Evolutionary conservation across 2,888 invertebrate genomes (phyloP).

Genomic region (Crematogaster levior): DNA sequence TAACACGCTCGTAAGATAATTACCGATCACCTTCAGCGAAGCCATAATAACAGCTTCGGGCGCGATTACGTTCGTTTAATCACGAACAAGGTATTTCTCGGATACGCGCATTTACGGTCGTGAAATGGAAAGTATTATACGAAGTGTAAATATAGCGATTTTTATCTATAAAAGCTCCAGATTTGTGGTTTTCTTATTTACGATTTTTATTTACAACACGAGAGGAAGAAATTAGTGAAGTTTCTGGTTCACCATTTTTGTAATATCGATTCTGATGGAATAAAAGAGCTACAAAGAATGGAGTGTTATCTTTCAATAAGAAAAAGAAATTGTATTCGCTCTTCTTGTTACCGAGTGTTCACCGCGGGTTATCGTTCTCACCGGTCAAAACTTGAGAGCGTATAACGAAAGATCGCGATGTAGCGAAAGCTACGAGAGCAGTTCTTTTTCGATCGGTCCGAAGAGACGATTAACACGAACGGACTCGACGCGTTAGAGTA

Average conservation of each 20-base stretch:
- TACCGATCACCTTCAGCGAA: slow-evolving; percentile 31
- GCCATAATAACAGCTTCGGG: slow-evolving; percentile 45
- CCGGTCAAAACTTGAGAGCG: background rate
- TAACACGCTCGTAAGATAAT: slow-evolving; percentile 53
- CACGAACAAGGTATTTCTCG: slow-evolving; percentile 44
- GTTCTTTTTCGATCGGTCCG: slow-evolving; percentile 64
- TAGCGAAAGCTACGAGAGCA: slow-evolving; percentile 48
- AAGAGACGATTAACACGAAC: slow-evolving; percentile 70
- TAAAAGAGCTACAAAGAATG: background rate
- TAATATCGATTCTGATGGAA: background rate
- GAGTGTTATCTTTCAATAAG: background rate
- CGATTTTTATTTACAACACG: background rate
- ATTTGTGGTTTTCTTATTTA: background rate
- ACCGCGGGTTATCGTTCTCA: background rate
- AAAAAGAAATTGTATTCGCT: background rate
- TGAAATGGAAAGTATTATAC: slow-evolving; percentile 2
- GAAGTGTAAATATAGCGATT: slow-evolving; percentile 17
- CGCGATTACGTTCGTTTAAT: slow-evolving; percentile 47
- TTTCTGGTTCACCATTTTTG: background rate
- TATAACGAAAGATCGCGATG: background rate
- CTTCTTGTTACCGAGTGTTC: slow-evolving; percentile 5
- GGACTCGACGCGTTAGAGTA: slow-evolving; percentile 78
- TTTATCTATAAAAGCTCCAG: background rate
- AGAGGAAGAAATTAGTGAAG: background rate
- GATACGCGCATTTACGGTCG: background rate